Evolutionary conservation across 2,797 vertebrate species (phyloP), one percentile per base, ranked within the genome.

Genomic region (Champsocephalus gunnari): DNA sequence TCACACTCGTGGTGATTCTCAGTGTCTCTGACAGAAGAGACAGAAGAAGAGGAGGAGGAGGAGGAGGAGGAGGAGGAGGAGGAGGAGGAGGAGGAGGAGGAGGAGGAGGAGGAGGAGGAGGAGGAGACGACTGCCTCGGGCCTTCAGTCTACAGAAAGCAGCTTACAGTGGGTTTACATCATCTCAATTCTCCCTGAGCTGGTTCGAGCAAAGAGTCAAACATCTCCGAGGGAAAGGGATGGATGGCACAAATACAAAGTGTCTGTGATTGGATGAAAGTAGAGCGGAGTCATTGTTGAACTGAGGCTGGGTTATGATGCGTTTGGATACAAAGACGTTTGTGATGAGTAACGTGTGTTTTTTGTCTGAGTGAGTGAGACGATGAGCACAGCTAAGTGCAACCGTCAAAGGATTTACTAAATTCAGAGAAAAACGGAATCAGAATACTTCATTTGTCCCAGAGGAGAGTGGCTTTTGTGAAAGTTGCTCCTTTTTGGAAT

Each of bases 81-180:
- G 19, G 28, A 28, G 28, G 28, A 28, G 28, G 28, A 28, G 28
- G 28, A 28, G 28, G 28, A 75, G 28, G 28, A 28, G 28, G 28
- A 28, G 28, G 28, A 28, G 24, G 24, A 28, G 24, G 24, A 75
- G 62, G 53, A 49, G n/a, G 68, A 32, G 67, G 51, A 51, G 48
- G 49, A 47, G 71, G 65, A 83, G 24, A 3, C n/a, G 60, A 73
- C 81, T 66, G 83, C 77, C 79, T 82, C 53, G 10, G 74, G 83
- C 72, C 79, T 81, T 86, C 64, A 58, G 84, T 79, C 64, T 67
- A 70, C 68, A 75, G 82, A 92, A 92, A 93, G 91, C 90, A 87
- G 89, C 90, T 94, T 94, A 94, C 80, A 76, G 79, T 48, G 68
- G 56, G 55, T 53, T 95, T 93, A 92, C 45, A 56, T 92, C 92